Percentiles rank a stretch among this genome's conserved stretches.
These are phyloP conservation scores for Nannoperca obscura DNA, from an alignment of 2,797 vertebrate species.

Conservation along the genomic window DNA sequence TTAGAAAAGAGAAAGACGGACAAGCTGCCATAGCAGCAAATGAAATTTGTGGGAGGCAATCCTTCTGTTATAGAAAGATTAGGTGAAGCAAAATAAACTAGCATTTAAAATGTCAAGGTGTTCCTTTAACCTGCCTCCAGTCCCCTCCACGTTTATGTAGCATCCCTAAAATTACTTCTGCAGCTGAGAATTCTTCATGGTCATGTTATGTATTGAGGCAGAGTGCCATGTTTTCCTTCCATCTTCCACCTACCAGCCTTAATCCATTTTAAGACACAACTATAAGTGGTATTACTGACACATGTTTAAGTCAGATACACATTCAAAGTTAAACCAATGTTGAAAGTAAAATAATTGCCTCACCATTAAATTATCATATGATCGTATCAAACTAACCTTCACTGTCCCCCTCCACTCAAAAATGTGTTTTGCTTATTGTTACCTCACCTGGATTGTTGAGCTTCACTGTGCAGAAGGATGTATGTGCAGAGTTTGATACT, in stretches of 20 bases:
- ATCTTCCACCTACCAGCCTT: constrained; percentile 28
- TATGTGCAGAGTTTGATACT: not conserved
- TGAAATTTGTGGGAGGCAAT: constrained; percentile 44
- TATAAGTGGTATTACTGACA: not conserved
- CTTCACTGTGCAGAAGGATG: not conserved
- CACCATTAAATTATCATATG: not conserved
- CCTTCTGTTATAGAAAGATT: constrained; percentile 61
- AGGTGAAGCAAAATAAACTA: constrained; percentile 35
- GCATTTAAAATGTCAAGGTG: constrained; percentile 46
- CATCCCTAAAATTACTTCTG: constrained; percentile 37
- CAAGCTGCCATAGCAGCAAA: constrained; percentile 12
- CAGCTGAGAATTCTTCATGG: constrained; percentile 34
- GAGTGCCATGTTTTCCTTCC: not conserved
- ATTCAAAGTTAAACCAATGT: not conserved
- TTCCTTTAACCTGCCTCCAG: constrained; percentile 49
- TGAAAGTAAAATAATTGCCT: not conserved
- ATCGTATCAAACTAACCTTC: not conserved
- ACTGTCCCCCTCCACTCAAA: not conserved
- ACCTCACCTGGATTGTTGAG: not conserved
- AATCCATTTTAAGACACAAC: constrained; percentile 14
- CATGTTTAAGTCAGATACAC: not conserved
- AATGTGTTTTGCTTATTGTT: not conserved
- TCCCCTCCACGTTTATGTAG: constrained; percentile 21
- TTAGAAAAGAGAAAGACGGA: constrained; percentile 26
- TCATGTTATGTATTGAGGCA: constrained; percentile 29